These are phyloP conservation scores for Pristionchus japonicus DNA, from an alignment of 2,888 invertebrate genomes.

Conservation along the genomic window DNA sequence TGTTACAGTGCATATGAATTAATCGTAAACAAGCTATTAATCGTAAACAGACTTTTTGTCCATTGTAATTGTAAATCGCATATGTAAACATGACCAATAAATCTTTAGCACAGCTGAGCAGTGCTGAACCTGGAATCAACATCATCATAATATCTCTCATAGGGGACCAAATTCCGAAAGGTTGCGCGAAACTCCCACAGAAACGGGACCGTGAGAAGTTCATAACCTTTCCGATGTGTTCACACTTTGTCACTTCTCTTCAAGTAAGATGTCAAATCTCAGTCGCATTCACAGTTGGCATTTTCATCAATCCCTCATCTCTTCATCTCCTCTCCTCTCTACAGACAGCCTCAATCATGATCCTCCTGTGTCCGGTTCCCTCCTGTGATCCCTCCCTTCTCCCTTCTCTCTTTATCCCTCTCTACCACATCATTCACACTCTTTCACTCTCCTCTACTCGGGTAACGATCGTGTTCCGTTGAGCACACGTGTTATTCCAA, in stretches of 20 bases:
- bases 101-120: too few species aligned
- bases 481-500: conserved; percentile 16
- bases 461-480: conserved; percentile 29
- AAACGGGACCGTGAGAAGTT: background rate
- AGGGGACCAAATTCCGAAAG: too few species aligned
- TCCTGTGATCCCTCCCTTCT: background rate
- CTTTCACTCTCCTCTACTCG: conserved; percentile 3
- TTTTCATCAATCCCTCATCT: background rate
- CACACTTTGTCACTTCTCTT: background rate
- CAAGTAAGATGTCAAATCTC: background rate
- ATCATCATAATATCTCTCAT: too few species aligned
- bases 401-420: background rate
- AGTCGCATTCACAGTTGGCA: background rate
- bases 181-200: background rate
- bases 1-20: too few species aligned
- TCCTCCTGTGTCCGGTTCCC: conserved; percentile 1
- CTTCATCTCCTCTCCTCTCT: background rate
- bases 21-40: too few species aligned
- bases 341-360: background rate
- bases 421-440: conserved; percentile 11
- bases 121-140: too few species aligned
- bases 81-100: too few species aligned
- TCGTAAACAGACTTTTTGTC: too few species aligned
- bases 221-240: background rate
- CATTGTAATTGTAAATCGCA: too few species aligned